Percentiles rank a stretch among this genome's conserved stretches.
phyloP scores from a whole-genome alignment of 2,113 vertebrate genomes.

The Piprites chloris region DNA sequence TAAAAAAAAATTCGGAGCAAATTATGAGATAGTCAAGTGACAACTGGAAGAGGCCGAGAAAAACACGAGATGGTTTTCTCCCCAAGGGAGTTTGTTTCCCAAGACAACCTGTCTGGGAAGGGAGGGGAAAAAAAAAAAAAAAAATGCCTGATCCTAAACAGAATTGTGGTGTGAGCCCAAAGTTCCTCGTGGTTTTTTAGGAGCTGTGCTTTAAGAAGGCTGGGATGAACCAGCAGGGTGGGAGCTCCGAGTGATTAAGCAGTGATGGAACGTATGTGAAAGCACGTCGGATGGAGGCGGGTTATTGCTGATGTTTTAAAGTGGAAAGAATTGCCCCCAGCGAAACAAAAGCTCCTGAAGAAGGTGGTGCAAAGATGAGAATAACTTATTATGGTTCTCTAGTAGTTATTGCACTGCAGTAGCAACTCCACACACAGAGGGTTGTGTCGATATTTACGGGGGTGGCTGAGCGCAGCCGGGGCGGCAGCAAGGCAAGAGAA shows the following conservation, averaged over 20 bases:
- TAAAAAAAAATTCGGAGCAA: background rate
- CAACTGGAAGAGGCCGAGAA: background rate
- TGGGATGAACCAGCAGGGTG: background rate
- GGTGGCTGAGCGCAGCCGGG: background rate
- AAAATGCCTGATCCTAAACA: background rate
- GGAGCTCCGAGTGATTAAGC: background rate
- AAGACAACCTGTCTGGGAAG: background rate
- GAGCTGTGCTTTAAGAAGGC: background rate
- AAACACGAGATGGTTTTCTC: background rate
- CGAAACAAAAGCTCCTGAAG: background rate
- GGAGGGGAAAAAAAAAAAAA: too few species aligned
- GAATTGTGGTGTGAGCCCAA: background rate
- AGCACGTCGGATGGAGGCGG: background rate
- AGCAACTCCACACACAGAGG: background rate
- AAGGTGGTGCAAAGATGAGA: background rate
- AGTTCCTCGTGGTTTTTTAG: background rate
- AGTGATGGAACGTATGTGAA: background rate
- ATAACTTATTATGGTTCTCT: background rate
- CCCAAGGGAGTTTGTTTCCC: background rate
- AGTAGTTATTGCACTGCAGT: background rate
- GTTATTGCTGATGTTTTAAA: background rate
- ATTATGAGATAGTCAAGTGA: background rate
- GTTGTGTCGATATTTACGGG: background rate
- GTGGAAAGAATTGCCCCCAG: rapidly evolving
- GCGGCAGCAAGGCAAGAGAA: background rate